Evolutionary conservation across 2,113 vertebrate species (phyloP), one percentile per base, ranked within the genome.

Genomic region (Atlantisia rogersi): DNA sequence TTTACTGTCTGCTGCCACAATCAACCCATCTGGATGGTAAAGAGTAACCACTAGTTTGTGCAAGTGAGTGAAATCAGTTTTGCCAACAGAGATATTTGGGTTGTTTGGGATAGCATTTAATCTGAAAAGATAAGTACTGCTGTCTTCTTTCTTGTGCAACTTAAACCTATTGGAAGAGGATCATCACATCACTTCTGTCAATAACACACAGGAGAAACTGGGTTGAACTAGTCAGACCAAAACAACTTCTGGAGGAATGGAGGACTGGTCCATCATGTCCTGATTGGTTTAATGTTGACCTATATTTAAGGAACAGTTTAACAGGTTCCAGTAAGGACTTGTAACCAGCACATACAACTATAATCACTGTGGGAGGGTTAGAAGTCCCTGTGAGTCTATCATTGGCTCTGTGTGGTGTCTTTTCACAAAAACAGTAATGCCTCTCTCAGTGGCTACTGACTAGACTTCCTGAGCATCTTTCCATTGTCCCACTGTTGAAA

Each of bases 311-410:
- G 44, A 31, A 83, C 21, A 55, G 37, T 46, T 82, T 68, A 63
- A 68, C 67, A 62, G 63, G 37, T 74, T 95, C 78, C 71, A 44
- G 62, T 22, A 79, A 69, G 44, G 71, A 69, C 55, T 42, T 82
- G 48, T 50, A 82, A 19, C 11, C 29, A 69, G 50, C 55, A 42
- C 0, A 2, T 59, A 75, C 20, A 95, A 39, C 62, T 78, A 65
- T 78, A 96, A 95, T 89, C 95, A 89, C 29, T 64, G 64, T 86
- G 48, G 62, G 83, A 92, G 60, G 37, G 48, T 82, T 44, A 37
- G n/a, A 94, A 78, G 29, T 52, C 48, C 53, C 64, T 60, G 9
- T 67, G 26, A 40, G 37, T 58, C 86, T 50, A 76, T 17, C 44
- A 75, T 46, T 8, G 8, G 40, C 12, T 92, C 75, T 78, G 19